phyloP scores from a whole-genome alignment of 2,888 invertebrate species.

The Dichetophora obliterata region DNA sequence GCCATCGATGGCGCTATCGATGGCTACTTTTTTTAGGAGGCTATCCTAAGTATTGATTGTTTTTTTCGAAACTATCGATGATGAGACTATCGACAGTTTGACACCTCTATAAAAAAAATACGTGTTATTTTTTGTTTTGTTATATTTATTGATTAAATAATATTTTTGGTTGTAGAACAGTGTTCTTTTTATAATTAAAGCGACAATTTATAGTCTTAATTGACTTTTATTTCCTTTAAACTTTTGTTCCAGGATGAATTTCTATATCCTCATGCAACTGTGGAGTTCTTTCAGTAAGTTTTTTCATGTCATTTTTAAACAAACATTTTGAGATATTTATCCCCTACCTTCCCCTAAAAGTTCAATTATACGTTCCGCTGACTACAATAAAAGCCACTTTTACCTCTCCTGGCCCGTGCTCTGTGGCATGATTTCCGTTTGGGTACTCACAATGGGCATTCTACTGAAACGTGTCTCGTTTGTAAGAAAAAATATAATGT shows the following conservation, averaged over 20 bases:
- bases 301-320: background rate
- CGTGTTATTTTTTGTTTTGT: too few relatives aligned
- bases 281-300: slow-evolving; percentile 65
- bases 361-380: slow-evolving; percentile 58
- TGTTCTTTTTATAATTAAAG: too few relatives aligned
- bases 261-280: slow-evolving; percentile 60
- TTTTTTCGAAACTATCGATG: too few relatives aligned
- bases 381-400: slow-evolving; percentile 48
- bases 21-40: too few relatives aligned
- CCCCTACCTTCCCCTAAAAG: slow-evolving; percentile 51
- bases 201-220: too few relatives aligned
- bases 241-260: slow-evolving; percentile 48
- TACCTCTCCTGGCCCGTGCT: slow-evolving; percentile 60
- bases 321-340: background rate
- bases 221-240: background rate
- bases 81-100: too few relatives aligned
- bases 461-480: slow-evolving; percentile 59
- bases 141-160: too few relatives aligned
- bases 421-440: slow-evolving; percentile 55
- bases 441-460: slow-evolving; percentile 57
- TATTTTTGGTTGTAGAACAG: too few relatives aligned
- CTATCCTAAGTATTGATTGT: too few relatives aligned
- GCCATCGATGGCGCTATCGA: too few relatives aligned
- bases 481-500: slow-evolving; percentile 52
- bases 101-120: too few relatives aligned